phyloP scores from a whole-genome alignment of 2,113 vertebrate species.

The Podiceps cristatus region DNA sequence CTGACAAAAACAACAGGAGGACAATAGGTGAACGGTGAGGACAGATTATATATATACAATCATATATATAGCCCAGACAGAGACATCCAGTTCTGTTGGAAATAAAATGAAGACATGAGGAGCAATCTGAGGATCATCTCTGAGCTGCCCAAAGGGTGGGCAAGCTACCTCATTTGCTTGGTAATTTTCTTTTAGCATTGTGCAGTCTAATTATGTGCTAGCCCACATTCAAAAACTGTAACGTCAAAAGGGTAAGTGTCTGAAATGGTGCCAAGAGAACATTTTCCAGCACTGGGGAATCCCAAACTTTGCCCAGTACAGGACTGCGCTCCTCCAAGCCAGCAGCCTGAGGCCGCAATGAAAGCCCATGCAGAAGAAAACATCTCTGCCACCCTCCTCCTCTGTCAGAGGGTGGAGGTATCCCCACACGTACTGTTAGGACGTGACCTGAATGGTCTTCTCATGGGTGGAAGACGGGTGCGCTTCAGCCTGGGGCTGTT shows the following conservation, averaged over 20 bases:
- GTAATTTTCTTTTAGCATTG: slow-evolving; percentile 25
- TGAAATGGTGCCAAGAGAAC: not conserved
- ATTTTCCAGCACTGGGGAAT: not conserved
- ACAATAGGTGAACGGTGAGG: slow-evolving; percentile 54
- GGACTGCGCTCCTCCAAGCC: not conserved
- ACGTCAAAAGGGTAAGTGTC: slow-evolving; percentile 9
- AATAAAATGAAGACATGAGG: slow-evolving; percentile 16
- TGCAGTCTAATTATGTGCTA: slow-evolving; percentile 24
- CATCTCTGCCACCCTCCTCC: not conserved
- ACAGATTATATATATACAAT: not conserved
- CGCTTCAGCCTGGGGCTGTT: not conserved
- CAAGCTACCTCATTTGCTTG: slow-evolving; percentile 38
- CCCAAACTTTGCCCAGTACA: not conserved
- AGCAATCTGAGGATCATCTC: slow-evolving; percentile 31
- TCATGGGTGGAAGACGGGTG: not conserved
- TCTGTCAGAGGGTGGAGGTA: not conserved
- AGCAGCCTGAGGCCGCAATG: not conserved
- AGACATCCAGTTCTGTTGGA: slow-evolving; percentile 40
- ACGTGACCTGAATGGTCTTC: not conserved
- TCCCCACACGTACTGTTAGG: accelerated
- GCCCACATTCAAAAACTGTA: not conserved
- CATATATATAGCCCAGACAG: slow-evolving; percentile 34
- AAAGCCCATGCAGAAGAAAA: not conserved
- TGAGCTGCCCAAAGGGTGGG: slow-evolving; percentile 38
- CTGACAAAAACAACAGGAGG: slow-evolving; percentile 65